Base-by-base conservation (phyloP, 92 coral and sea anemone genomes). In the Phymanthus crucifer region DNA sequence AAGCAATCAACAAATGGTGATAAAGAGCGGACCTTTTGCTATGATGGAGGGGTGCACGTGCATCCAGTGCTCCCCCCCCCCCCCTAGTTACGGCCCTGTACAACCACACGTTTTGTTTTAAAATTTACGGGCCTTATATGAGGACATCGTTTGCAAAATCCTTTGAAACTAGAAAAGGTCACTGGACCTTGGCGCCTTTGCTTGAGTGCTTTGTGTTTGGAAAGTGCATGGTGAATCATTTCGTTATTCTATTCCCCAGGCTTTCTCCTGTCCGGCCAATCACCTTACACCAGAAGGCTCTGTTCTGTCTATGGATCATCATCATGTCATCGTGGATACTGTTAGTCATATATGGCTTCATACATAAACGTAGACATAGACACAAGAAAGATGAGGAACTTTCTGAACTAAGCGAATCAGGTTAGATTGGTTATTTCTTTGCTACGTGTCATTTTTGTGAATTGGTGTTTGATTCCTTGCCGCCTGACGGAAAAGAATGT, bases 231-330 rank as follows among this genome's bases (percentile, higher is more conserved):
- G 19, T 50, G 4, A 19, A 1, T 50, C 4, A 19, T 1, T 40
- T 12, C 0, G 0, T 40, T n/a, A 1, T 21, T 40, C 14, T 71
- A 12, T 13, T 36, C 40, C 27, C 6, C 81, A 95, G 98, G 89
- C 80, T 95, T 35, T 69, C 87, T 61, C 97, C 98, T 36, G 83
- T 74, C 8, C 95, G 98, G 4, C 98, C 98, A 18, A 90, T 93
- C 71, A 95, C 98, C 16, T 83, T 95, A 9, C 98, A 95, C 70
- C 98, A 95, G 61, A 95, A 95, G 71, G 95, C 98, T 19, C 74
- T 95, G 37, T 95, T 95, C 80, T 89, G 91, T 68, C 58, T 95
- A 18, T 95, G 98, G 98, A 67, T 95, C 6, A 79, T 90, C 29
- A 75, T 90, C 56, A 87, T 88, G 35, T 72, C 80, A 43, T 48